Evolutionary conservation across 2,888 invertebrate genomes (phyloP), one percentile per base, ranked within the genome.

Genomic region (Drosophila barbarae): DNA sequence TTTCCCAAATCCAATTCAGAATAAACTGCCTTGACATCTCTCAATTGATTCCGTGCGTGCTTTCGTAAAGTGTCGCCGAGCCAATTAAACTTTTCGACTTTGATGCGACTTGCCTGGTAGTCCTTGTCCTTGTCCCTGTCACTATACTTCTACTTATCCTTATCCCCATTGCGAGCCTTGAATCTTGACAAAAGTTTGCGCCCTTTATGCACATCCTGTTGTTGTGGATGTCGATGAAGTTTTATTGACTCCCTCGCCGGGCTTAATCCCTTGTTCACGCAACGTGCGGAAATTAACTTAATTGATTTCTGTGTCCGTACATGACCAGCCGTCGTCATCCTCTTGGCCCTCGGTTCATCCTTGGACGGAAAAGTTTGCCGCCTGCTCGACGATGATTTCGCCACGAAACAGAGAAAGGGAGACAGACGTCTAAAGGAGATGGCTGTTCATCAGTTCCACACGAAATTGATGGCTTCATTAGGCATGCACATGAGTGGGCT

Each of bases 201-300:
- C 52, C 36, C 35, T 61, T 76, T 79, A 80, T 84, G 83, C 73
- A 82, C 81, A 84, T 74, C 77, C 74, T 72, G 60, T 73, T 82
- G 81, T 71, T 70, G 74, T 69, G 53, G 72, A 69, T 71, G 72
- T 69, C 57, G 30, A 52, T 61, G 81, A 82, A 82, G 60, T 85
- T 82, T 85, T 82, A 82, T 84, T 83, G 85, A 85, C 86, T 74
- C 63, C 53, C 28, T 67, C 28, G 39, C 34, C 21, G 41, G 42
- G 21, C 47, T 28, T 38, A 65, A 73, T 76, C 60, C 64, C 66
- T 61, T 59, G 54, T 51, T 68, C 69, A 69, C 77, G 74, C 76
- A 86, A 83, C 87, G 87, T 87, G 88, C 87, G 88, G 88, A 87
- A 88, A 88, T 89, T 87, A 84, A 88, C 79, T 87, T 87, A 88